A percentile compares a stretch with the other conserved stretches of the same genome.
These are phyloP conservation scores for Phylloscopus collybita DNA, from an alignment of 2,797 vertebrate genomes.

Conservation along the genomic window DNA sequence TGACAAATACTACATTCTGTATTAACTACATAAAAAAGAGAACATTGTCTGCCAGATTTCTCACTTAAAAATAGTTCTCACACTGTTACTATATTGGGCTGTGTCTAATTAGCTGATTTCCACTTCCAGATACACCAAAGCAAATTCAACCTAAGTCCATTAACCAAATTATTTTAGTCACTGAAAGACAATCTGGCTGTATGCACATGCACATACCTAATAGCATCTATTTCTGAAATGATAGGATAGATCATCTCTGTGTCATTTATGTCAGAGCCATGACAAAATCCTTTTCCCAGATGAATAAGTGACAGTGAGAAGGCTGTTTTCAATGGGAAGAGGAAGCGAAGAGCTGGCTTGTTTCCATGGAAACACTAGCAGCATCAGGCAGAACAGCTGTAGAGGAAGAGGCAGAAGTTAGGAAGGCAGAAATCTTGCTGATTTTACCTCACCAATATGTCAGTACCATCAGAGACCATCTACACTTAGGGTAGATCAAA, in stretches of 20 bases:
- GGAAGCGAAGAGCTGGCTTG: conserved; percentile 86
- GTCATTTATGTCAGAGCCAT: conserved; percentile 74
- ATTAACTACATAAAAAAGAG: background rate
- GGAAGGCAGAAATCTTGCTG: conserved; percentile 56
- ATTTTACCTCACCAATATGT: conserved; percentile 48
- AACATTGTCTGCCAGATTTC: conserved; percentile 31
- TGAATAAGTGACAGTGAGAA: conserved; percentile 84
- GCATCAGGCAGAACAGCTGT: conserved; percentile 81
- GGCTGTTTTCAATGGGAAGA: conserved; percentile 90
- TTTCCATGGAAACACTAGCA: conserved; percentile 95
- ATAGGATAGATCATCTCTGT: conserved; percentile 63
- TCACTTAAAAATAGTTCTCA: conserved; percentile 48
- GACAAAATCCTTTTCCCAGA: conserved; percentile 85
- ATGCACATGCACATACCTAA: background rate
- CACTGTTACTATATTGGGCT: background rate
- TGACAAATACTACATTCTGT: background rate
- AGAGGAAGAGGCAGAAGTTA: conserved; percentile 74
- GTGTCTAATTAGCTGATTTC: background rate
- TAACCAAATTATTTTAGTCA: background rate
- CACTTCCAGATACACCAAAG: background rate
- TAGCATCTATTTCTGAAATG: conserved; percentile 55
- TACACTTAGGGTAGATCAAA: background rate
- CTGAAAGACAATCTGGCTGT: background rate
- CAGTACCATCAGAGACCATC: background rate
- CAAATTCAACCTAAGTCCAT: background rate